These are phyloP conservation scores for Aramus guarauna DNA, from an alignment of 2,113 vertebrate genomes.

Conservation along the genomic window DNA sequence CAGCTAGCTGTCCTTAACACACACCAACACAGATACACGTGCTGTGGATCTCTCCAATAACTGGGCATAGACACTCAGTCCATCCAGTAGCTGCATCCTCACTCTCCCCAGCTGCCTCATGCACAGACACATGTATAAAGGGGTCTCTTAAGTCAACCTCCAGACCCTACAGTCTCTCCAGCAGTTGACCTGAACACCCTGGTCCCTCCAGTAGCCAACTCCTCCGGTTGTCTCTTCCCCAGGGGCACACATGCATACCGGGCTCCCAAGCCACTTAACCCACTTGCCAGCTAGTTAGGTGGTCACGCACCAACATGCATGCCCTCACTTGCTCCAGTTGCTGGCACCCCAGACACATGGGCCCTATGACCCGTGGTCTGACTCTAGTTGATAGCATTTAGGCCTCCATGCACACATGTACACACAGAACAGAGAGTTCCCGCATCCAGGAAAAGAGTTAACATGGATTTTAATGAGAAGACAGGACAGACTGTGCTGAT, in stretches of 20 bases:
- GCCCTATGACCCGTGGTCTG: neutral
- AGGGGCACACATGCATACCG: neutral
- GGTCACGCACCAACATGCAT: neutral
- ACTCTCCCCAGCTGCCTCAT: neutral
- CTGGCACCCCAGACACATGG: neutral
- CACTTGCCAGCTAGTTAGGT: neutral
- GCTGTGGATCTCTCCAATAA: neutral
- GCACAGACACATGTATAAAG: neutral
- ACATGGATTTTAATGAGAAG: neutral
- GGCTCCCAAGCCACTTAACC: neutral
- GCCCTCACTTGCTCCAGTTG: neutral
- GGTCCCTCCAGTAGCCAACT: neutral
- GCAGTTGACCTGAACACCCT: neutral
- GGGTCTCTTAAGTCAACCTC: neutral
- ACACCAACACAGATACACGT: neutral
- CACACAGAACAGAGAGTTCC: neutral
- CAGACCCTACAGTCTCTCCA: neutral
- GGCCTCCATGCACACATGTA: neutral
- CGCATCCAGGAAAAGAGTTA: neutral
- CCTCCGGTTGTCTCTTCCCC: neutral
- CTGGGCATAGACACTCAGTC: neutral
- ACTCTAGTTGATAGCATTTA: neutral
- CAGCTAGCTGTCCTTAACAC: neutral
- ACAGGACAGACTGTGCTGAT: neutral
- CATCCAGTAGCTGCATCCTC: neutral